Base-by-base conservation (phyloP, 2,888 invertebrate genomes). In the Aphrophora alni region DNA sequence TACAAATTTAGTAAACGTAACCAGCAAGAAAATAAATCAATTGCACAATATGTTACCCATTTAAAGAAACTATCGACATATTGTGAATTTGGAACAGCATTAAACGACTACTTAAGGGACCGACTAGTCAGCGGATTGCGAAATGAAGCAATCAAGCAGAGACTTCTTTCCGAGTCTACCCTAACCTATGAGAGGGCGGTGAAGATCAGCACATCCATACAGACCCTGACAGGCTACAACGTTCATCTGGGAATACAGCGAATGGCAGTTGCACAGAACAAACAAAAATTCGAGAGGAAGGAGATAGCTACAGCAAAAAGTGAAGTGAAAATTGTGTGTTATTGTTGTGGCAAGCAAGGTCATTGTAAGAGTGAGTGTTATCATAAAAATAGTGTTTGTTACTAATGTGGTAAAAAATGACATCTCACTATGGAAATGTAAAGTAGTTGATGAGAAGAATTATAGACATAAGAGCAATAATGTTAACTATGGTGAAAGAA, bases 141-240 rank as follows among this genome's bases (percentile, higher is more conserved):
- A 5, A 38, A 28, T 51, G 59, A 59, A 2, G 12, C 76, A 28
- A 72, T n/a, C 24, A 80, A 77, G 51, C 71, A 80, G 25, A 75
- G 33, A 25, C 26, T 79, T 0, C 68, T 79, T 12, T 10, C 79
- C 0, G 75, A 73, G 17, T 3, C 28, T 21, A 68, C 76, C 38
- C 59, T 80, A 72, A 80, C 80, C 51, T 80, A 51, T 27, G 77
- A 80, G 2, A 70, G 72, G 59, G 80, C 77, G 17, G 77, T 80
- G 5, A 69, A 72, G 17, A n/a, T 79, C 25, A 33, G 25, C 17
- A 0, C 69, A 25, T 38, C 79, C 17, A 0, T 79, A 38, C 68
- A 17, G 38, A 10, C 21, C 0, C 25, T 75, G 38, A 28, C 0
- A 12, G 27, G 69, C n/a, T 28, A 12, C 24, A 26, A 33, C 33